Base-by-base conservation (phyloP, 2,113 vertebrate species). In the Coptodon bakossiorum region DNA sequence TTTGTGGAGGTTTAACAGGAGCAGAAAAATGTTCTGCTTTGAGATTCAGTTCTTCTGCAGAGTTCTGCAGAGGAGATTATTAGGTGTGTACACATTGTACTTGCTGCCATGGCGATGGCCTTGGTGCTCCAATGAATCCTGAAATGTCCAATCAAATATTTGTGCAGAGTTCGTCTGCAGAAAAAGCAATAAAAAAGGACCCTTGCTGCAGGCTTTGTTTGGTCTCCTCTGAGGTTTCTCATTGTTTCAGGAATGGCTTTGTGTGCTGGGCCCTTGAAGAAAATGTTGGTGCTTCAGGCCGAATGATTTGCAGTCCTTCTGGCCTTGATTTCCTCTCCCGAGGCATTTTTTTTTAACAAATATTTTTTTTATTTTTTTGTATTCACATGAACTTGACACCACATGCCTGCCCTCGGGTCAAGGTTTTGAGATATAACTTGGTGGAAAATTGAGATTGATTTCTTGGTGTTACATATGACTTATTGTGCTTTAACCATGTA, bases 91-190 rank as follows among this genome's bases (percentile, higher is more conserved):
- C 73, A 34, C 27, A 48, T 83, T 86, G 52, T 34, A 17, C 86
- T 84, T 1, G 82, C 66, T 93, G 86, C 86, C 89, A 91, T 80
- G 87, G 90, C 2, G 79, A 93, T 29, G 85, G 85, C 90, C 82
- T 91, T 54, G 45, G 57, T 8, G 38, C 87, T 85, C 40, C 54
- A 43, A 71, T 12, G 17, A 63, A 87, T 92, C 85, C 84, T 53
- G 59, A 92, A 79, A 89, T n/a, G 17, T 88, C 86, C 56, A 6
- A 61, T 90, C 80, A 87, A 92, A 93, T 93, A 89, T 94, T 93
- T 93, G 91, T 63, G 40, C 16, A 6, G 59, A 52, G 82, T 81
- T 88, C n/a, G 38, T 88, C 52, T 80, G 29, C 63, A 45, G 38
- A 89, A 2, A 78, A 88, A 84, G 91, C 68, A 94, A 90, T 91